Base-by-base conservation (phyloP, 23 tunicate genomes). In the Phallusia fumigata region DNA sequence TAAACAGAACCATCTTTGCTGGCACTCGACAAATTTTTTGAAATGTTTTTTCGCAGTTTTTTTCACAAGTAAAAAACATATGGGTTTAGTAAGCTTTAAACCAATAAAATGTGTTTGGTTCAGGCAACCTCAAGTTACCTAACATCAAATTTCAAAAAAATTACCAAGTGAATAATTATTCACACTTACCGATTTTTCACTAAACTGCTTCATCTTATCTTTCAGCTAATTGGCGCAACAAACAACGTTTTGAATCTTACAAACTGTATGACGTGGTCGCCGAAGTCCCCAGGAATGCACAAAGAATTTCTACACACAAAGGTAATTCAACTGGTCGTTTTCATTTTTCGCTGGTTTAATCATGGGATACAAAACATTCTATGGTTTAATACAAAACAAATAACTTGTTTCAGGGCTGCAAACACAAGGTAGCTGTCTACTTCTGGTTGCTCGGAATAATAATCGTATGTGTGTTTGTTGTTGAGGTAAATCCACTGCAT, bases 321-420 rank as follows among this genome's bases (percentile, higher is more conserved):
- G 30, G 81, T 77, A n/a, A n/a, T n/a, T n/a, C n/a, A n/a, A n/a
- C n/a, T n/a, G n/a, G n/a, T n/a, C 47, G 47, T 40, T 40, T 40
- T 40, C 10, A 40, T 40, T 40, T n/a, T n/a, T n/a, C n/a, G n/a
- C n/a, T n/a, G n/a, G n/a, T n/a, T n/a, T n/a, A n/a, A n/a, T n/a
- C n/a, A n/a, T n/a, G n/a, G n/a, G n/a, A n/a, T n/a, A n/a, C n/a
- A n/a, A n/a, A n/a, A n/a, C n/a, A n/a, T n/a, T n/a, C n/a, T n/a
- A n/a, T n/a, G n/a, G n/a, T n/a, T n/a, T n/a, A n/a, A n/a, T 36
- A 36, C 28, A 40, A 40, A 40, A 40, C 36, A 16, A 21, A 0
- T 75, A n/a, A n/a, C n/a, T n/a, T n/a, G n/a, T 82, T 72, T 1
- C 53, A 82, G 85, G 85, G 85, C 13, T 82, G 85, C 40, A 65